Evolutionary conservation across 2,113 vertebrate species (phyloP), one percentile per base, ranked within the genome.

Genomic region (Melanostigma gelatinosum): DNA sequence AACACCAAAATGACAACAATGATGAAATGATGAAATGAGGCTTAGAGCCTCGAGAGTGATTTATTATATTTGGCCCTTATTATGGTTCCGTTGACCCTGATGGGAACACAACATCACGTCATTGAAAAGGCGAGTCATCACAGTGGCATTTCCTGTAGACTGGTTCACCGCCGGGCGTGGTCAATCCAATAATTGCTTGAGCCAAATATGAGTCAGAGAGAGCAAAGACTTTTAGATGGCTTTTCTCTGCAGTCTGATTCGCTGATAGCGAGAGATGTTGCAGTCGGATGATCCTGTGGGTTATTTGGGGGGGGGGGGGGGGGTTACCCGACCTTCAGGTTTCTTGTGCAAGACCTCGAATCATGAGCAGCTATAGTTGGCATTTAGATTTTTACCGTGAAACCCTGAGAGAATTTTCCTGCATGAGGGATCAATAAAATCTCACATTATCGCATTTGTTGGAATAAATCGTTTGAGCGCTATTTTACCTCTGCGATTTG

Each of bases 101-200:
- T 38, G 65, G 38, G 15, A 44, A 52, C 48, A 7, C 55, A n/a
- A 55, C 13, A 32, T 22, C 6, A 46, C n/a, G 46, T 66, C 44
- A 52, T 18, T 24, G 27, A 60, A 63, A 70, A 40, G 34, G 10
- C 61, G 84, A 89, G 69, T 89, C 80, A 80, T 77, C 57, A 9
- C n/a, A 8, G 63, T 75, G 84, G 80, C 73, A 82, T 82, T 89
- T 87, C 27, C 44, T 63, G 58, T 79, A 4, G 64, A 65, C 60
- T 22, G 83, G 88, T 80, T 91, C 87, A 84, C 65, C 0, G 2
- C 42, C 63, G 80, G 63, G 82, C 46, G 42, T 29, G 55, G 73
- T 66, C 76, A 68, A 22, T 69, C 38, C 38, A 38, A 34, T 69
- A 34, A 38, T 57, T 34, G 20, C 24, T 55, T 48, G 69, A 82